Evolutionary conservation across 1,140 invertebrate genomes (phyloP), one percentile per base, ranked within the genome.

Genomic region (Marisa cornuarietis): DNA sequence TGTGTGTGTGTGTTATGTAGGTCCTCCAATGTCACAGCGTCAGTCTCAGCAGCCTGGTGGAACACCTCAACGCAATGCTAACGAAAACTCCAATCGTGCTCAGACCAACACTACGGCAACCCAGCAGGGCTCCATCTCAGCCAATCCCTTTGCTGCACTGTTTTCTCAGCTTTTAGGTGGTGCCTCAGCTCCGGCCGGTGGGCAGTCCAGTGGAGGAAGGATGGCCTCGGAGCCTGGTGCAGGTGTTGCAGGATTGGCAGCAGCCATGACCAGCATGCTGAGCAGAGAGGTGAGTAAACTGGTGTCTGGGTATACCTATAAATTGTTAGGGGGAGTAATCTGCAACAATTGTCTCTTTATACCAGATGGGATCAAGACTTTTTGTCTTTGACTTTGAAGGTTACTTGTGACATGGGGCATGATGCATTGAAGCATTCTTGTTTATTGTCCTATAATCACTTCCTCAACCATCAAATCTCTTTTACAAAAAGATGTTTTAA

Each of bases 91-190:
- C 54, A 52, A 11, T 49, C 65, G 79, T 26, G 78, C 78, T n/a
- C 71, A 74, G 31, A 83, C 76, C 75, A 74, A 71, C 26, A 82
- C 83, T 18, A 78, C 81, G 8, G 58, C 72, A 58, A 71, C 76
- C 18, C 73, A 81, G 71, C 68, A 82, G 18, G 81, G 83, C n/a
- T 65, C 79, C 61, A 77, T 81, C 22, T 78, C 81, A 42, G 79
- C 79, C 78, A 82, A 82, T 68, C 81, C 81, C 26, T 84, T 81
- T 75, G 81, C 81, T 31, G 52, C 77, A 63, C 80, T 81, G 42
- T 77, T 77, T 63, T 77, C 76, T 9, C 76, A 72, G 76, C 76
- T 62, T 49, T 68, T 75, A 51, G 77, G 49, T 49, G 76, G 76
- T 73, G 76, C 69, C 74, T n/a, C 79, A 2, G 62, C 80, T 13